Evolutionary conservation across 2,797 vertebrate species (phyloP).

Genomic region (Hephaestus fuliginosus): DNA sequence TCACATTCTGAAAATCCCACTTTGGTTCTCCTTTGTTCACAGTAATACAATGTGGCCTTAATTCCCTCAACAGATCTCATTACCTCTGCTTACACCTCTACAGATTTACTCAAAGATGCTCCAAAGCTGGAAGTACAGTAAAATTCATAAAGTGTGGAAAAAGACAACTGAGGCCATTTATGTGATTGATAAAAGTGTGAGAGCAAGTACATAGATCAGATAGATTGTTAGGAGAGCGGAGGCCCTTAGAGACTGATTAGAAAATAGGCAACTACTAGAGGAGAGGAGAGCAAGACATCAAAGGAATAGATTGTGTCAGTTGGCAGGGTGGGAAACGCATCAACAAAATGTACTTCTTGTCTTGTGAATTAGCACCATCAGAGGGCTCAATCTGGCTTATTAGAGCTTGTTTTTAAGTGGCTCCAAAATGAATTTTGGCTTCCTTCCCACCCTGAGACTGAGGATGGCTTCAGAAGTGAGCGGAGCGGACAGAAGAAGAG

Average conservation of each 20-base stretch:
- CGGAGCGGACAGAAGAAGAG: conserved; percentile 82
- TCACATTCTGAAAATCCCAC: no score
- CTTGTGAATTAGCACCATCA: conserved; percentile 59
- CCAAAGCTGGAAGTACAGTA: background rate
- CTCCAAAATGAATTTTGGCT: conserved; percentile 48
- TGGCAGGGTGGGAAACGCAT: conserved; percentile 88
- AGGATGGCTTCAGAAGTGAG: conserved; percentile 87
- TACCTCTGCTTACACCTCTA: background rate
- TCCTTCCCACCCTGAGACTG: conserved; percentile 90
- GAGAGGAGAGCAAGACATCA: conserved; percentile 86
- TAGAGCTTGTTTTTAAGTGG: conserved; percentile 49
- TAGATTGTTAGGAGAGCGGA: conserved; percentile 77
- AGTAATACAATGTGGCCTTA: background rate
- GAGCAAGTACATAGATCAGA: conserved; percentile 46
- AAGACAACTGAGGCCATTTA: conserved; percentile 38
- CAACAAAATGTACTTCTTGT: conserved; percentile 50
- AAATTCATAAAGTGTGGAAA: conserved; percentile 24
- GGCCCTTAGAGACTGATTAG: conserved; percentile 87
- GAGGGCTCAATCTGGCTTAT: conserved; percentile 46
- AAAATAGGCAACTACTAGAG: conserved; percentile 80
- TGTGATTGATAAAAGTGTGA: conserved; percentile 52
- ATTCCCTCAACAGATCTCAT: background rate
- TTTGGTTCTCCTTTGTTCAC: no score
- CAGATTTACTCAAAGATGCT: background rate
- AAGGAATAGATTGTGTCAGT: conserved; percentile 86